A percentile compares a stretch with the other conserved stretches of the same genome.
Evolutionary conservation across 92 coral and sea anemone species (phyloP).

Genomic region (Zoanthus sansibaricus): DNA sequence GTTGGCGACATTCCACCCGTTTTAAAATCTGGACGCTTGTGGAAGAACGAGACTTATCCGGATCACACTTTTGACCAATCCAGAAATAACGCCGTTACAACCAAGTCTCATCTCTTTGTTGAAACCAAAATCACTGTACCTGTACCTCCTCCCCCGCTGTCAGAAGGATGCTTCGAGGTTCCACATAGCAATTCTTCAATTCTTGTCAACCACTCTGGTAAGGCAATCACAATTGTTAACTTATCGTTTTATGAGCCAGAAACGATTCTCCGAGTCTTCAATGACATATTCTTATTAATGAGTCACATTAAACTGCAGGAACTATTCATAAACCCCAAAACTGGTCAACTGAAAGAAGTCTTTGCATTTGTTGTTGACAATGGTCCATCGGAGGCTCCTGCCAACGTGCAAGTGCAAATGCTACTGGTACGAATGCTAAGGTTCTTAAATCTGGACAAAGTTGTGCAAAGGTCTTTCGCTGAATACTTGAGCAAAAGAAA

Average conservation of each 20-base stretch:
- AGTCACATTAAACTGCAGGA: background rate
- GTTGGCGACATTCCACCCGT: conserved; percentile 43
- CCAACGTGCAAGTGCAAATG: conserved; percentile 57
- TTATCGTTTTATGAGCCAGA: conserved; percentile 42
- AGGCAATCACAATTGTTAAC: conserved; percentile 14
- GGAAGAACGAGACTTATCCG: conserved; percentile 13
- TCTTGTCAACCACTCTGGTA: conserved; percentile 25
- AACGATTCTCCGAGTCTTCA: conserved; percentile 36
- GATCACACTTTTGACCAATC: conserved; percentile 43
- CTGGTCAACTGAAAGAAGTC: conserved; percentile 1
- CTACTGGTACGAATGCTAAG: conserved; percentile 36
- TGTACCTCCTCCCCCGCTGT: background rate
- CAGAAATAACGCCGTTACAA: conserved; percentile 36
- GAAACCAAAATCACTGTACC: conserved; percentile 17
- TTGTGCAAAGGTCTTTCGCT: conserved; percentile 58
- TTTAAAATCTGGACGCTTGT: conserved; percentile 30
- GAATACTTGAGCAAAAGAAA: conserved; percentile 61
- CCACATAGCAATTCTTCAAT: conserved; percentile 21
- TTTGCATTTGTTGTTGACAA: conserved; percentile 45
- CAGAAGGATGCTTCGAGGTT: conserved; percentile 26
- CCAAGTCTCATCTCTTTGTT: conserved; percentile 39
- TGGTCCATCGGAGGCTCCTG: conserved; percentile 51
- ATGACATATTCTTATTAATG: conserved; percentile 25
- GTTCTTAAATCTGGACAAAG: conserved; percentile 47
- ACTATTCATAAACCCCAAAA: conserved; percentile 1